A percentile compares a stretch with the other conserved stretches of the same genome.
phyloP scores from a whole-genome alignment of 2,888 invertebrate species.

The Psylliodes chrysocephalus region DNA sequence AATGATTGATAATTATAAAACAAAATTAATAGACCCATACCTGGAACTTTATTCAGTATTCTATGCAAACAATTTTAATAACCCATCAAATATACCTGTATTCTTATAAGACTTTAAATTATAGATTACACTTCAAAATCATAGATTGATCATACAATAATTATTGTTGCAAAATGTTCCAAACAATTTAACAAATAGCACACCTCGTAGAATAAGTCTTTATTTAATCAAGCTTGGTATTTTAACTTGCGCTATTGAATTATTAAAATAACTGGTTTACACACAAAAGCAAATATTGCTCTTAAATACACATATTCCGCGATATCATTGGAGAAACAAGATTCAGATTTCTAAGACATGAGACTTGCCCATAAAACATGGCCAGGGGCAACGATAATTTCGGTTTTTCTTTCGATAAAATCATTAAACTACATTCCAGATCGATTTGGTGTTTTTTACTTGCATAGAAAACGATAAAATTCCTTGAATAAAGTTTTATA shows the following conservation, averaged over 20 bases:
- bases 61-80: not conserved
- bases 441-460: too few relatives aligned
- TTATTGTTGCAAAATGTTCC: constrained; percentile 18
- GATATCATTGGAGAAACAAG: too few relatives aligned
- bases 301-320: too few relatives aligned
- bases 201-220: constrained; percentile 4
- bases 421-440: too few relatives aligned
- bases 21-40: not conserved
- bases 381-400: too few relatives aligned
- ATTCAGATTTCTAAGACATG: too few relatives aligned
- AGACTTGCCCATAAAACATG: too few relatives aligned
- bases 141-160: constrained; percentile 8
- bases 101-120: constrained; percentile 8
- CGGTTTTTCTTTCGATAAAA: too few relatives aligned
- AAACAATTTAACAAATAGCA: constrained; percentile 21
- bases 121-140: constrained; percentile 11
- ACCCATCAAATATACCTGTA: not conserved
- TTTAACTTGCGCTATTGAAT: not conserved
- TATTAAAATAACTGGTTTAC: too few relatives aligned
- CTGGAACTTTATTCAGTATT: not conserved
- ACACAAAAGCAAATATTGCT: too few relatives aligned
- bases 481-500: too few relatives aligned
- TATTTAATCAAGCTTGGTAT: not conserved
- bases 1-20: not conserved
- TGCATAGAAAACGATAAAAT: too few relatives aligned